Conservation (phyloP, 2,113 vertebrate genomes). For the Gallinago jamesoni region DNA sequence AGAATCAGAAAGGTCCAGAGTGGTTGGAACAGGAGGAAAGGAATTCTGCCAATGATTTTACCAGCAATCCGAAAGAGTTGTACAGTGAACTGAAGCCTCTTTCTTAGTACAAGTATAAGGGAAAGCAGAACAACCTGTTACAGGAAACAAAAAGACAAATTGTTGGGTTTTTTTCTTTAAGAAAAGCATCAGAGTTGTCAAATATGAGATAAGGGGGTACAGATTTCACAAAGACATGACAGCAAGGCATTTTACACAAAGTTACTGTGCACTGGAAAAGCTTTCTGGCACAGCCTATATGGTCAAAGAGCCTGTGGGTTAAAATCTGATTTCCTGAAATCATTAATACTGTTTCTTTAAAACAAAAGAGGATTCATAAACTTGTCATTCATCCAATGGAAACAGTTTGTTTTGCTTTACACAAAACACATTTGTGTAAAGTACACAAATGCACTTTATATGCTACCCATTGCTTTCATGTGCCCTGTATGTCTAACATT, state of each 20-base stretch:
- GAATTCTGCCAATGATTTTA: slow-evolving; percentile 67
- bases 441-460: background rate
- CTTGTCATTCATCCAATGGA: background rate
- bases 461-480: background rate
- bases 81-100: slow-evolving; percentile 55
- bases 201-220: background rate
- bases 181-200: background rate
- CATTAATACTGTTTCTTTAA: background rate
- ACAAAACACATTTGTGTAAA: background rate
- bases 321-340: background rate
- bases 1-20: slow-evolving; percentile 78
- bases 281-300: background rate
- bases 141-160: slow-evolving; percentile 27
- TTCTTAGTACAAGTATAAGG: slow-evolving; percentile 67
- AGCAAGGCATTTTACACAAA: background rate
- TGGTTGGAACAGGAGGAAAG: slow-evolving; percentile 77
- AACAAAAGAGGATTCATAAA: background rate
- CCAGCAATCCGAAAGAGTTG: slow-evolving; percentile 71
- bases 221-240: background rate
- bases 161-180: background rate
- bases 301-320: background rate
- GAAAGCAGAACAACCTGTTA: slow-evolving; percentile 71
- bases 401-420: background rate
- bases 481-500: background rate
- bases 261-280: background rate